Base-by-base conservation (phyloP, 2,888 invertebrate genomes). In the Tipula vernalis region DNA sequence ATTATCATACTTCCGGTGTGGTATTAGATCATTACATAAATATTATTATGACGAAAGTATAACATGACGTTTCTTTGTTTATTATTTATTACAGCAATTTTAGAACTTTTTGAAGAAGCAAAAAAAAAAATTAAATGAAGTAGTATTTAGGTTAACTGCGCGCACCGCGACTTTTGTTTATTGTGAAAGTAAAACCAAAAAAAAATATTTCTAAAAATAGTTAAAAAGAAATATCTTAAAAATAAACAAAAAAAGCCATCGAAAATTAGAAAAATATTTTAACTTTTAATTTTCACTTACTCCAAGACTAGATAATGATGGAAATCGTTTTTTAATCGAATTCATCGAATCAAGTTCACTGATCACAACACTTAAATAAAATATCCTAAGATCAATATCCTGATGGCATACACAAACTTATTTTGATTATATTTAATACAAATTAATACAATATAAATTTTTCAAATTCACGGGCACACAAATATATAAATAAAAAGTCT, bases 261-360 rank as follows among this genome's bases (percentile, higher is more conserved):
- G 71, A 28, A 83, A 39, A 87, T 36, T 15, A 36, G 42, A n/a
- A 86, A 87, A 13, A 87, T 42, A 51, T 42, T 47, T 51, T 36
- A 6, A n/a, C 87, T 57, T 15, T 18, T n/a, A 71, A 71, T 28
- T 71, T 71, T 10, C 71, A 91, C 92, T 92, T 91, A 93, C 92
- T 89, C 92, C 93, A 89, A 93, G 91, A 90, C 93, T 93, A 88
- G 92, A 92, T 88, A 93, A 90, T 87, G 93, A 93, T 87, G 93
- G 92, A 89, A 93, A 93, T 88, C 91, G 91, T 89, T 92, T 93
- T 89, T 92, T 93, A 89, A 93, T 90, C 0, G 71, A 28, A 71
- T 71, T 71, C 71, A 71, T 71, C 15, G 3, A 15, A 51, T 71
- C 71, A 71, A 28, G 28, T 15, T 15, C 28, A 28, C 71, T 28